Conservation (phyloP, 2,888 invertebrate species). For the Gastracanthus pulcherrimus region DNA sequence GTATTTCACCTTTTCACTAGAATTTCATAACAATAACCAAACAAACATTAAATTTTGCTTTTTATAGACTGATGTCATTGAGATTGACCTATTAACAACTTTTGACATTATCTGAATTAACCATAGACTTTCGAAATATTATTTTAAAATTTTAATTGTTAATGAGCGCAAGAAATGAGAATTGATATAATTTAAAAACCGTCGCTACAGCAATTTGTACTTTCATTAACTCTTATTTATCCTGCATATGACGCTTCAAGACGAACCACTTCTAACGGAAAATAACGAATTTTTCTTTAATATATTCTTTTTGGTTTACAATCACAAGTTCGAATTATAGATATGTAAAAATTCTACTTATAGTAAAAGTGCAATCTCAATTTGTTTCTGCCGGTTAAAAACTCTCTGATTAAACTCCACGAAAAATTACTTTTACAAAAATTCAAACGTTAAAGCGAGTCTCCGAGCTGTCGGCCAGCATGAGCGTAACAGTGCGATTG, state of each 20-base stretch:
- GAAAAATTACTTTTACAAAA: slow-evolving; percentile 43
- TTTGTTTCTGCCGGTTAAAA: slow-evolving; percentile 24
- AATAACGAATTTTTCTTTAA: slow-evolving; percentile 27
- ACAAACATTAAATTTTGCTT: slow-evolving; percentile 27
- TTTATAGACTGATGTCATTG: slow-evolving; percentile 6
- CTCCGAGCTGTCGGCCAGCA: slow-evolving; percentile 98
- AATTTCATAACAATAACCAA: slow-evolving; percentile 29
- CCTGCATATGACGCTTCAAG: slow-evolving; percentile 17
- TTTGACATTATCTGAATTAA: not conserved
- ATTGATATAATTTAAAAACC: slow-evolving; percentile 16
- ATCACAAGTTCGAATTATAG: slow-evolving; percentile 50
- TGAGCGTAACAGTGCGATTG: slow-evolving; percentile 93
- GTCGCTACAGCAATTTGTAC: slow-evolving; percentile 50
- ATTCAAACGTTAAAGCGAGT: slow-evolving; percentile 88
- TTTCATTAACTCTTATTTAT: slow-evolving; percentile 45
- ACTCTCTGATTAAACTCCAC: slow-evolving; percentile 29
- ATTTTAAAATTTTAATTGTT: not conserved
- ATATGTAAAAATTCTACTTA: slow-evolving; percentile 53
- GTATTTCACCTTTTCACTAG: slow-evolving; percentile 9
- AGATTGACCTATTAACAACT: slow-evolving; percentile 33
- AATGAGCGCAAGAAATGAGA: not conserved
- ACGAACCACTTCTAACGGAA: slow-evolving; percentile 30
- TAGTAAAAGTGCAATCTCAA: slow-evolving; percentile 50
- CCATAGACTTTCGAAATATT: not conserved
- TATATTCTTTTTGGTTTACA: slow-evolving; percentile 46